Evolutionary conservation across 2,113 vertebrate genomes (phyloP).

Genomic region (Corydoras sp.): DNA sequence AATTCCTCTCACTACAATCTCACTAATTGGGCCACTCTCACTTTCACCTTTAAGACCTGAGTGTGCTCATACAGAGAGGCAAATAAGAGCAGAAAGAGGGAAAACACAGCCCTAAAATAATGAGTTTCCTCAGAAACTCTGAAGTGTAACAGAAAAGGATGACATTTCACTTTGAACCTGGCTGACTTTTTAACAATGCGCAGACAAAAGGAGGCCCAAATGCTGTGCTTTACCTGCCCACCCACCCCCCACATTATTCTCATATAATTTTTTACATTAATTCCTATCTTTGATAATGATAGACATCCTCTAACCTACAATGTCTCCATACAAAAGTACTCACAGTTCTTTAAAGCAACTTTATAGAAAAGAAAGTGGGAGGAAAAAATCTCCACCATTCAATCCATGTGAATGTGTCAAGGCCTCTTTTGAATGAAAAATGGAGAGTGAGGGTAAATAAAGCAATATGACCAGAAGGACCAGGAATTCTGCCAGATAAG

Average conservation of each 20-base stretch:
- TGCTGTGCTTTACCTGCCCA: slow-evolving; percentile 40
- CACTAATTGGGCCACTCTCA: slow-evolving; percentile 70
- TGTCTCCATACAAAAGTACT: slow-evolving; percentile 41
- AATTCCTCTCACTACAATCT: slow-evolving; percentile 61
- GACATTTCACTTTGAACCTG: slow-evolving; percentile 72
- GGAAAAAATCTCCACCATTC: slow-evolving; percentile 55
- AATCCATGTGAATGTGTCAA: slow-evolving; percentile 67
- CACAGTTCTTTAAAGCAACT: slow-evolving; percentile 58
- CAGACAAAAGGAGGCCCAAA: slow-evolving; percentile 55
- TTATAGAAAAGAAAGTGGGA: slow-evolving; percentile 30
- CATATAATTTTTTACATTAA: slow-evolving; percentile 64
- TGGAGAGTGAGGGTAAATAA: slow-evolving; percentile 73
- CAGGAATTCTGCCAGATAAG: slow-evolving; percentile 73
- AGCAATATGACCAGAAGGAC: slow-evolving; percentile 77
- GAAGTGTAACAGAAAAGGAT: slow-evolving; percentile 70
- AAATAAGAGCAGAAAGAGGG: slow-evolving; percentile 67
- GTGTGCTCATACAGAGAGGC: slow-evolving; percentile 68
- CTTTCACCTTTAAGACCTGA: slow-evolving; percentile 67
- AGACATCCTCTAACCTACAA: slow-evolving; percentile 32
- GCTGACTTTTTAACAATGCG: slow-evolving; percentile 62
- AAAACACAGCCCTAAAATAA: slow-evolving; percentile 71
- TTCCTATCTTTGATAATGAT: slow-evolving; percentile 50
- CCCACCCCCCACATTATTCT: slow-evolving; percentile 52
- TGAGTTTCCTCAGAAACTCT: slow-evolving; percentile 65
- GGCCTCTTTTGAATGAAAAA: slow-evolving; percentile 69